Conservation (phyloP, 2,797 vertebrate species). For the Rousettus madagascariensis region DNA sequence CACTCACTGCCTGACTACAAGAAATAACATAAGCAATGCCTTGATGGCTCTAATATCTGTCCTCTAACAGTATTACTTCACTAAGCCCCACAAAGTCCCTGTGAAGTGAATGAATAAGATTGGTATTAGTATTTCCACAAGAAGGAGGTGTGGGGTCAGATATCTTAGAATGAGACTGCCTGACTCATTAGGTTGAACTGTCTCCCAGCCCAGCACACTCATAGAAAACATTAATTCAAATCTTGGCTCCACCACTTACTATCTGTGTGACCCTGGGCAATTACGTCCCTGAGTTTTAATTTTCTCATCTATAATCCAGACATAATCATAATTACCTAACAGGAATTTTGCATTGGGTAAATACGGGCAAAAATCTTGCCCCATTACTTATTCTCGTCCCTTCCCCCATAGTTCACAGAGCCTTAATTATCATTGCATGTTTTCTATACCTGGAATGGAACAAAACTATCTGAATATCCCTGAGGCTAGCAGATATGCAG, state of each 20-base stretch:
- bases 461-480: slow-evolving; percentile 12
- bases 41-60: neutral
- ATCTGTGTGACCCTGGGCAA: neutral
- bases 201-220: neutral
- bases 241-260: neutral
- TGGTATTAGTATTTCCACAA: neutral
- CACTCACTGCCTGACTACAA: neutral
- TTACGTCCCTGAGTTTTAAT: neutral
- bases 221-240: neutral
- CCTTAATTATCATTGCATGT: neutral
- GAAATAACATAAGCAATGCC: neutral
- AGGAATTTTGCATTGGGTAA: neutral
- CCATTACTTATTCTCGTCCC: neutral
- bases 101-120: neutral
- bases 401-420: neutral
- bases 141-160: neutral
- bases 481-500: neutral
- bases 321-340: neutral
- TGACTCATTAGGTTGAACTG: neutral
- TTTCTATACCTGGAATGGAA: neutral
- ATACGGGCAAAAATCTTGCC: neutral
- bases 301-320: neutral
- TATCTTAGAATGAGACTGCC: neutral
- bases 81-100: neutral
- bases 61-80: neutral